Percentiles rank a stretch among this genome's conserved stretches.
These are phyloP conservation scores for Agrochola circellaris DNA, from an alignment of 2,888 invertebrate genomes.

Conservation along the genomic window DNA sequence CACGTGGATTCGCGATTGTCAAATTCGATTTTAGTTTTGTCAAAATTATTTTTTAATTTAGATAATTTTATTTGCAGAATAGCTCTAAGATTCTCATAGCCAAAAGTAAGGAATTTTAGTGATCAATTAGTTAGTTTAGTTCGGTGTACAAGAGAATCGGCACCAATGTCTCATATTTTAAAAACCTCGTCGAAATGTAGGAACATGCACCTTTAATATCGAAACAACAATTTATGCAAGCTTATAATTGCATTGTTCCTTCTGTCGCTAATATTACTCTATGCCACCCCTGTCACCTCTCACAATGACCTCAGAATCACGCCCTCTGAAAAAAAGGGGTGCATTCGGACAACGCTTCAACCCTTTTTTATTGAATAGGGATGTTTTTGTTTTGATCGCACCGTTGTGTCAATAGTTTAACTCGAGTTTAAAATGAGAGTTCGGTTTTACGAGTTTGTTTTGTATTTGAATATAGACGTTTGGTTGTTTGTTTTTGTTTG, in stretches of 20 bases:
- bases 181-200: too few relatives aligned
- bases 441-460: slow-evolving; percentile 57
- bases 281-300: slow-evolving; percentile 35
- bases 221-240: neutral
- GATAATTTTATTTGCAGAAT: too few relatives aligned
- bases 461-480: slow-evolving; percentile 47
- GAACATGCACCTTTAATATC: neutral
- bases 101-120: too few relatives aligned
- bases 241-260: slow-evolving; percentile 7
- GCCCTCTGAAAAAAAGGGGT: slow-evolving; percentile 66
- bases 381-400: slow-evolving; percentile 64
- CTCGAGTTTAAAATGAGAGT: slow-evolving; percentile 54
- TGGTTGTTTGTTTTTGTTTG: slow-evolving; percentile 38
- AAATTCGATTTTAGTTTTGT: too few relatives aligned
- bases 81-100: too few relatives aligned
- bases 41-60: too few relatives aligned
- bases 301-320: slow-evolving; percentile 71
- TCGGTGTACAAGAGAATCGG: too few relatives aligned
- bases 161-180: too few relatives aligned
- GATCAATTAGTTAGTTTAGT: too few relatives aligned
- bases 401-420: slow-evolving; percentile 65
- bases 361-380: slow-evolving; percentile 52
- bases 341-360: slow-evolving; percentile 52
- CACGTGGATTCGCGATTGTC: too few relatives aligned
- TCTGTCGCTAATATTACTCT: slow-evolving; percentile 27